Evolutionary conservation across 1,140 invertebrate species (phyloP), one percentile per base, ranked within the genome.

Genomic region (Heliconius hewitsoni): DNA sequence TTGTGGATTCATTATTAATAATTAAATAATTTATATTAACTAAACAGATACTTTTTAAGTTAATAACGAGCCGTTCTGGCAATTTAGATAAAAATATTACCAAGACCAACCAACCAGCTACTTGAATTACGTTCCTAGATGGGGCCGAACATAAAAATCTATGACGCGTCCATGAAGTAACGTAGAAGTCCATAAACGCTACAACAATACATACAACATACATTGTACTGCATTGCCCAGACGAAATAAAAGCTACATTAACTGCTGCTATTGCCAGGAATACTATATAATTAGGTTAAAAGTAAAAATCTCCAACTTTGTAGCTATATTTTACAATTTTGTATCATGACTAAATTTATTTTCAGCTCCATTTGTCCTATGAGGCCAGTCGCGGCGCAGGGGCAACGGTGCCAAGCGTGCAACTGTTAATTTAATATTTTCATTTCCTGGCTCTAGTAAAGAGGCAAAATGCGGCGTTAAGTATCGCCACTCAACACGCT

Each of bases 121-220:
- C 9, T 30, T 23, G 27, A 66, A 66, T 66, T 66, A 60, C n/a
- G 23, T 60, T 60, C 5, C 60, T 66, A 66, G 60, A 27, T 66
- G 60, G 60, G 60, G 27, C 60, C 9, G 60, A 30, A 16, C 27
- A 66, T 66, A 66, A 66, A 66, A 66, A 66, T 66, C 60, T 66
- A 66, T 66, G 60, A 66, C 23, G 60, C 60, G 60, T 66, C 60
- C 60, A 66, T 66, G 60, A 66, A 66, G 27, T 66, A 66, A 66
- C 60, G 5, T 66, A 66, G 23, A 13, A 66, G 60, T 30, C 60
- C 60, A 66, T 66, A 66, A 66, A 66, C 60, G 60, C 60, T 66
- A 66, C 60, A 66, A 66, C 27, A 27, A 66, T 66, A 66, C 60
- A n/a, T 66, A 46, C 42, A 46, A 16, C 13, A 66, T 66, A 66